These are phyloP conservation scores for Mesopsocus fuscifrons DNA, from an alignment of 2,888 invertebrate species.

Conservation along the genomic window DNA sequence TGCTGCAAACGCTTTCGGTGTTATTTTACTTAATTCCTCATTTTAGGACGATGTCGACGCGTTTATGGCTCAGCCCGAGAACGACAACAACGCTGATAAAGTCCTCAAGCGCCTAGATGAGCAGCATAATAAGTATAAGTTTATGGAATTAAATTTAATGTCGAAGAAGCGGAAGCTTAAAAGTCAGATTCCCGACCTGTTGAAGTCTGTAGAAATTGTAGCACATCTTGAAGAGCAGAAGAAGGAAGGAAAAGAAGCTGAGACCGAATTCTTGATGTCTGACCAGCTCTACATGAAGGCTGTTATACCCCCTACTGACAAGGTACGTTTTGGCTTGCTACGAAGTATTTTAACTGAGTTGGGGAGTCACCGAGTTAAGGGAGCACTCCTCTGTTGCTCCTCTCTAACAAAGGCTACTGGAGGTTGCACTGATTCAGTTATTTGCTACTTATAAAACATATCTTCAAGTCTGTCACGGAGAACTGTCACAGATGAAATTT, in stretches of 20 bases:
- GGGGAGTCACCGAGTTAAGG: too few species aligned
- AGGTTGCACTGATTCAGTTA: too few species aligned
- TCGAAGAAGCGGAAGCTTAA: conserved; percentile 68
- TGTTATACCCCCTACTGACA: conserved; percentile 70
- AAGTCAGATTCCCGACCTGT: conserved; percentile 86
- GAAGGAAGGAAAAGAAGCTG: conserved; percentile 41
- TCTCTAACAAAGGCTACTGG: too few species aligned
- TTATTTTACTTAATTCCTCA: neutral
- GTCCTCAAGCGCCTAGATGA: conserved; percentile 78
- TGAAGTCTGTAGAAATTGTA: conserved; percentile 79
- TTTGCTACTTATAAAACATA: too few species aligned
- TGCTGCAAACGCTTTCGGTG: too few species aligned
- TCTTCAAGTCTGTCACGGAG: too few species aligned
- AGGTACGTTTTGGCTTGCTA: conserved; percentile 49
- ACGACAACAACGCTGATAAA: conserved; percentile 62
- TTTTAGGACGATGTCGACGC: conserved; percentile 83
- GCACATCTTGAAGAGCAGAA: conserved; percentile 67
- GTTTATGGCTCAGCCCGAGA: conserved; percentile 71
- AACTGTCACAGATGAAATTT: too few species aligned
- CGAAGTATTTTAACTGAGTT: conserved; percentile 24
- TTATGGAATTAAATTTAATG: conserved; percentile 84
- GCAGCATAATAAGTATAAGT: conserved; percentile 89
- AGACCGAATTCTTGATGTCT: conserved; percentile 79
- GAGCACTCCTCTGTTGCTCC: too few species aligned
- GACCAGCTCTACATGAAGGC: conserved; percentile 84